Evolutionary conservation across 2,888 invertebrate species (phyloP).

Genomic region (Mythimna pallens): DNA sequence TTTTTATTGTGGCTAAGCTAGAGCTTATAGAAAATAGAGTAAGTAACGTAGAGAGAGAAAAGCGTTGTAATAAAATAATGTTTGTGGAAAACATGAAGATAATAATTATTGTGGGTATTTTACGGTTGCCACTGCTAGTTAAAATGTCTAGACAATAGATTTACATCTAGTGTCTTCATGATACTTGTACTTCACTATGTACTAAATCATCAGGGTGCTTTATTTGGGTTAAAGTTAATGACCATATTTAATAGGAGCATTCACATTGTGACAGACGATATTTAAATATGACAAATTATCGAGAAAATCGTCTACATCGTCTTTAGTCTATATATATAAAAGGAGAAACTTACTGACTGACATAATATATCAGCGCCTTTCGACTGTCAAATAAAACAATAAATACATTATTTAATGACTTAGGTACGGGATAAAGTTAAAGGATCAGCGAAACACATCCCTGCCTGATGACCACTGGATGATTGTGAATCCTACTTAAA

Average conservation of each 20-base stretch:
- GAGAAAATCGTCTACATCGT: too few species aligned
- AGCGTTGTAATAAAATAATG: constrained; percentile 27
- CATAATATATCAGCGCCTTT: too few species aligned
- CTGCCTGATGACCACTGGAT: not conserved
- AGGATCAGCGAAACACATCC: not conserved
- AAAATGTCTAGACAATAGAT: constrained; percentile 6
- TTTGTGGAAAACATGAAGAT: constrained; percentile 13
- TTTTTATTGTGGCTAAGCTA: constrained; percentile 39
- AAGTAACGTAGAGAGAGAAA: not conserved
- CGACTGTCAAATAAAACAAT: too few species aligned
- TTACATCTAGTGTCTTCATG: not conserved
- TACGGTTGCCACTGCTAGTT: not conserved
- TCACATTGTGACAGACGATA: too few species aligned
- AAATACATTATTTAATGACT: not conserved
- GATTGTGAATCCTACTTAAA: not conserved
- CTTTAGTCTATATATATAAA: too few species aligned
- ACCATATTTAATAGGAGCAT: too few species aligned
- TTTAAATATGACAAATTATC: too few species aligned
- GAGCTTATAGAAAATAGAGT: constrained; percentile 31
- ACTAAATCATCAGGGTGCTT: not conserved
- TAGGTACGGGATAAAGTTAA: not conserved
- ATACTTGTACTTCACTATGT: not conserved
- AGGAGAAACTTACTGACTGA: too few species aligned
- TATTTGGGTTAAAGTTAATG: not conserved
- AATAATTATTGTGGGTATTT: constrained; percentile 18